phyloP scores from a whole-genome alignment of 2,113 vertebrate genomes.

The Platichthys stellatus region DNA sequence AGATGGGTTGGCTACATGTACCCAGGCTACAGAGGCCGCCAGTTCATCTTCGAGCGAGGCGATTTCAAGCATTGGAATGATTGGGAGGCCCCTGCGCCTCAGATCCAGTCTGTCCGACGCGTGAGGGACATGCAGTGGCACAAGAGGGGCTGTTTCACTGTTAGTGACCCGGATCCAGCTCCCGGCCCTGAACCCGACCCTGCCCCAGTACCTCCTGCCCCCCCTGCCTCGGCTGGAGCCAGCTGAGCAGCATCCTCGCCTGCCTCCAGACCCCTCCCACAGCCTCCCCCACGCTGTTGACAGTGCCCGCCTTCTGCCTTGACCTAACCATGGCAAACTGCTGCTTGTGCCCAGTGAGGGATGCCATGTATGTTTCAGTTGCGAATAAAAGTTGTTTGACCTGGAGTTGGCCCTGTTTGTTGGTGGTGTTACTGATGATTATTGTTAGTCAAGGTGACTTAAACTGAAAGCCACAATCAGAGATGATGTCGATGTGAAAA shows the following conservation, averaged over 20 bases:
- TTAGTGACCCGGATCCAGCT: slow-evolving; percentile 56
- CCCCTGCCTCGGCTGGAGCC: slow-evolving; percentile 78
- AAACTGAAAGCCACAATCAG: slow-evolving; percentile 8
- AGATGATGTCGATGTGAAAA: slow-evolving; percentile 18
- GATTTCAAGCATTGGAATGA: slow-evolving; percentile 96
- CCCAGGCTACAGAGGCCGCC: slow-evolving; percentile 91
- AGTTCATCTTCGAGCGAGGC: slow-evolving; percentile 90
- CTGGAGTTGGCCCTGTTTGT: slow-evolving; percentile 37
- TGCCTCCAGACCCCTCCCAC: slow-evolving; percentile 2
- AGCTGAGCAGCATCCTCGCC: slow-evolving; percentile 80
- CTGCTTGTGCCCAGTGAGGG: slow-evolving; percentile 64
- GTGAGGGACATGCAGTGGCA: slow-evolving; percentile 95
- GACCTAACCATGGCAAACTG: slow-evolving; percentile 51
- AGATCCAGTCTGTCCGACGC: slow-evolving; percentile 91
- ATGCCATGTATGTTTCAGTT: slow-evolving; percentile 71
- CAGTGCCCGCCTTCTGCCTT: slow-evolving; percentile 43
- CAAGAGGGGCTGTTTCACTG: slow-evolving; percentile 84
- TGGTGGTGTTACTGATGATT: slow-evolving; percentile 21
- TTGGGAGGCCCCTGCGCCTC: slow-evolving; percentile 89
- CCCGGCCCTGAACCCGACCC: slow-evolving; percentile 62
- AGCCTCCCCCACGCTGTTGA: slow-evolving; percentile 20
- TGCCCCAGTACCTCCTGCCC: slow-evolving; percentile 73
- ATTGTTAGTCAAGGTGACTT: slow-evolving; percentile 34
- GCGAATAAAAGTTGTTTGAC: slow-evolving; percentile 74
- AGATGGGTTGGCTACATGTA: slow-evolving; percentile 96